A percentile compares a stretch with the other conserved stretches of the same genome.
These are phyloP conservation scores for Cryptosula pallasiana DNA, from an alignment of 2,888 invertebrate species.

Conservation along the genomic window DNA sequence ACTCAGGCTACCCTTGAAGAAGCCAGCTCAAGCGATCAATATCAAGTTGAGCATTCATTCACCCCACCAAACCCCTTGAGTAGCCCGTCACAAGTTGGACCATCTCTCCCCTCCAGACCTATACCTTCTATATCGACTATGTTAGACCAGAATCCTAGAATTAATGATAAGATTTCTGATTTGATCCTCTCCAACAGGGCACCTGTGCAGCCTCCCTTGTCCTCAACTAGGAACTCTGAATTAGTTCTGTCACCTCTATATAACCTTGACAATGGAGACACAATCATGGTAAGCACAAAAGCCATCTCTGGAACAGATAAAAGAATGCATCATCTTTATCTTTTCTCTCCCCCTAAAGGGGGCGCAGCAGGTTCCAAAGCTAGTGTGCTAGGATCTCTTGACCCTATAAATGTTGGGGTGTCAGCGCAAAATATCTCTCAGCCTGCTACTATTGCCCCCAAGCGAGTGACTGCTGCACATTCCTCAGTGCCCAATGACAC, in stretches of 20 bases:
- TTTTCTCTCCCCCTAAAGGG: background rate
- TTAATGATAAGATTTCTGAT: background rate
- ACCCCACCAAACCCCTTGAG: too few species aligned
- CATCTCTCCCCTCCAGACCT: too few species aligned
- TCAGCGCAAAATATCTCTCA: too few species aligned
- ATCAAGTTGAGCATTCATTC: too few species aligned
- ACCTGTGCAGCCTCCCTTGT: background rate
- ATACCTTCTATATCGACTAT: background rate
- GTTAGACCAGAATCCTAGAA: background rate
- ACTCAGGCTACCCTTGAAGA: too few species aligned
- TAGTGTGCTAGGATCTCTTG: too few species aligned
- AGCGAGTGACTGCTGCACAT: background rate
- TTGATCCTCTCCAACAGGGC: background rate
- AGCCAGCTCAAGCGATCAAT: too few species aligned
- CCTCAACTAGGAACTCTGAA: background rate
- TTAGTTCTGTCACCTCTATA: slow-evolving; percentile 7
- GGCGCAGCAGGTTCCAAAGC: background rate
- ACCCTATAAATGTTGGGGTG: too few species aligned
- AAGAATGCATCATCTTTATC: slow-evolving; percentile 4
- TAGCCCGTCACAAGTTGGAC: too few species aligned
- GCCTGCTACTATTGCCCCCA: too few species aligned
- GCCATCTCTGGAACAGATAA: background rate
- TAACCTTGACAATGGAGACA: background rate
- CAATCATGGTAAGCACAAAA: background rate
- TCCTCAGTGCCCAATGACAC: background rate